These are phyloP conservation scores for Drosophila imparisetae DNA, from an alignment of 2,888 invertebrate genomes.

Conservation along the genomic window DNA sequence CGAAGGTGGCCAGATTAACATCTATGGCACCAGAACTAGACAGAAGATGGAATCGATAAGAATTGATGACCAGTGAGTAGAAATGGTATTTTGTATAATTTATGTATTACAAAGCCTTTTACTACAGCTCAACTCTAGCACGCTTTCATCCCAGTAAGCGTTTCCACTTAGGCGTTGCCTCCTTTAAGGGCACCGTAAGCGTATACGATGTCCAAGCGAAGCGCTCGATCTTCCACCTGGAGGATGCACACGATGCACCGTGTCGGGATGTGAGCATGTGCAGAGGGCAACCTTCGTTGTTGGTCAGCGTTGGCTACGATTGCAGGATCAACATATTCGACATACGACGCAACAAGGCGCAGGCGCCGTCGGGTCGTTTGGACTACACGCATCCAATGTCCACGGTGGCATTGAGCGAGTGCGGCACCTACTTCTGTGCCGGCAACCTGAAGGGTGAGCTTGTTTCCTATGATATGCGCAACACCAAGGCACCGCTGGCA, in stretches of 20 bases:
- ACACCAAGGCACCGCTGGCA: conserved; percentile 72
- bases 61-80: conserved; percentile 79
- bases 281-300: conserved; percentile 72
- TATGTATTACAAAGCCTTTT: not conserved
- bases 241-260: conserved; percentile 82
- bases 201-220: conserved; percentile 82
- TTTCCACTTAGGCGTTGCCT: conserved; percentile 81
- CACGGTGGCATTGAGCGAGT: conserved; percentile 81
- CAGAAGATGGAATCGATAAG: conserved; percentile 80
- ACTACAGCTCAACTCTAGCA: conserved; percentile 79
- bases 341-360: conserved; percentile 77
- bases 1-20: conserved; percentile 82
- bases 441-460: conserved; percentile 84
- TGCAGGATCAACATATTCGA: conserved; percentile 84
- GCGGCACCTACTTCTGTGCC: conserved; percentile 82
- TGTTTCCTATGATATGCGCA: conserved; percentile 83
- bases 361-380: conserved; percentile 67
- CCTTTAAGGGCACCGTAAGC: conserved; percentile 81
- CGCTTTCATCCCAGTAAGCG: conserved; percentile 84
- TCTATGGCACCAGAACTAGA: conserved; percentile 82
- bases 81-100: not conserved
- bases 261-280: conserved; percentile 84
- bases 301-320: conserved; percentile 84
- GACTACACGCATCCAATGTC: conserved; percentile 81
- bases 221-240: conserved; percentile 73